Evolutionary conservation across 2,888 invertebrate species (phyloP).

Genomic region (Blastobasis lacticolella): DNA sequence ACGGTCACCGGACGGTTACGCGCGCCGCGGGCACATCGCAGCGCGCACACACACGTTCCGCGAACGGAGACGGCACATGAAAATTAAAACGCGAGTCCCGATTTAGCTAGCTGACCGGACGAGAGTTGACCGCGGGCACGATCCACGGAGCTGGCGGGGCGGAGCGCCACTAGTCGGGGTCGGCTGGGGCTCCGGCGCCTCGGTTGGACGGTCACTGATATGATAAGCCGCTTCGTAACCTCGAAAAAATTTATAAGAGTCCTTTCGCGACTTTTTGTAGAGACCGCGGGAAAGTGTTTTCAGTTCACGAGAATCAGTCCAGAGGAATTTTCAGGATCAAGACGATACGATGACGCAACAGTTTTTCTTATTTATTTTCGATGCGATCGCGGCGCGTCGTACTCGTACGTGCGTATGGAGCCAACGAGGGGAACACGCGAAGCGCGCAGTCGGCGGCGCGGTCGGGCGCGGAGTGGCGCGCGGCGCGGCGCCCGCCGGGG

Average conservation of each 20-base stretch:
- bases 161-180: conserved; percentile 17
- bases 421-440: conserved; percentile 36
- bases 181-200: conserved; percentile 19
- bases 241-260: conserved; percentile 25
- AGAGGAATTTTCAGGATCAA: neutral
- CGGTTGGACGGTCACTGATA: conserved; percentile 52
- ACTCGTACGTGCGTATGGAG: no score
- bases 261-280: conserved; percentile 22
- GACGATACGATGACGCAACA: conserved; percentile 27
- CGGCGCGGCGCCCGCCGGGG: conserved; percentile 35
- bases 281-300: conserved; percentile 1
- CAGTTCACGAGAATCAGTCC: conserved; percentile 2
- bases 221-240: conserved; percentile 35
- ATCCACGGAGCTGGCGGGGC: conserved; percentile 4
- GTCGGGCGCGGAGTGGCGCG: conserved; percentile 69
- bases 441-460: conserved; percentile 64
- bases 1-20: conserved; percentile 62
- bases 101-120: conserved; percentile 65
- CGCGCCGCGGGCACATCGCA: conserved; percentile 71
- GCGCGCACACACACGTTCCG: conserved; percentile 66
- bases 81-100: conserved; percentile 69
- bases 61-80: conserved; percentile 68
- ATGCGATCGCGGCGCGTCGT: conserved; percentile 44
- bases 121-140: conserved; percentile 36
- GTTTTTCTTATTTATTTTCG: conserved; percentile 40